Conservation (phyloP, 2,113 vertebrate genomes). For the Solea senegalensis region DNA sequence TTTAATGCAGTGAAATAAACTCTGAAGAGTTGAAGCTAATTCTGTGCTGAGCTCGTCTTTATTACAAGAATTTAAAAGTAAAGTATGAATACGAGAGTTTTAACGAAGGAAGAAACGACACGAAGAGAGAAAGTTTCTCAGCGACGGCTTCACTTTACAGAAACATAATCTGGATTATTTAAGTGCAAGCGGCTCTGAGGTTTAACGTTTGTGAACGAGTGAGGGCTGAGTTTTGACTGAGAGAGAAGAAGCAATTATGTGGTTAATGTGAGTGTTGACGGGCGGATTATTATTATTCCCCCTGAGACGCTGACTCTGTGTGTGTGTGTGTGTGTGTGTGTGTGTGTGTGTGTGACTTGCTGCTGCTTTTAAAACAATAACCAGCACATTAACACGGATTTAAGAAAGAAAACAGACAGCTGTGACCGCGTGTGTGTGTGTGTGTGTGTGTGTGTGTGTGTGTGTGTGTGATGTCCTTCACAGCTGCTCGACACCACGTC, state of each 20-base stretch:
- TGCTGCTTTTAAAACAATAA: slow-evolving; percentile 73
- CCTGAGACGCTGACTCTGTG: slow-evolving; percentile 24
- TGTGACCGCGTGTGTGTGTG: too few species aligned
- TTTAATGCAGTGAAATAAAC: too few species aligned
- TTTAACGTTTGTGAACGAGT: slow-evolving; percentile 71
- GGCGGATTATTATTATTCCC: slow-evolving; percentile 77
- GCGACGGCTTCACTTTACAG: slow-evolving; percentile 65
- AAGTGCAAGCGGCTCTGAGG: slow-evolving; percentile 62
- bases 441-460: too few species aligned
- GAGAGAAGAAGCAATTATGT: slow-evolving; percentile 79
- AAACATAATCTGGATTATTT: slow-evolving; percentile 65
- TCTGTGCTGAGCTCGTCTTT: slow-evolving; percentile 9
- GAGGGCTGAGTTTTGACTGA: slow-evolving; percentile 72
- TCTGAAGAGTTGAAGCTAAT: background rate
- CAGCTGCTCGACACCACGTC: slow-evolving; percentile 71
- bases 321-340: too few species aligned
- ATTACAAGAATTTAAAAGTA: too few species aligned
- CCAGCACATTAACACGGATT: slow-evolving; percentile 37
- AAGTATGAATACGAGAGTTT: too few species aligned
- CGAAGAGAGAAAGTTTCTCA: slow-evolving; percentile 34
- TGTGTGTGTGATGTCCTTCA: slow-evolving; percentile 64
- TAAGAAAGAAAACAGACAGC: too few species aligned
- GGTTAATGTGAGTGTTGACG: slow-evolving; percentile 79
- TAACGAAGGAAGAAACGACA: slow-evolving; percentile 42
- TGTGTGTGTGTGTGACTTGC: slow-evolving; percentile 3